These are phyloP conservation scores for Pedetes capensis DNA, from an alignment of 2,113 vertebrate genomes.

Conservation along the genomic window DNA sequence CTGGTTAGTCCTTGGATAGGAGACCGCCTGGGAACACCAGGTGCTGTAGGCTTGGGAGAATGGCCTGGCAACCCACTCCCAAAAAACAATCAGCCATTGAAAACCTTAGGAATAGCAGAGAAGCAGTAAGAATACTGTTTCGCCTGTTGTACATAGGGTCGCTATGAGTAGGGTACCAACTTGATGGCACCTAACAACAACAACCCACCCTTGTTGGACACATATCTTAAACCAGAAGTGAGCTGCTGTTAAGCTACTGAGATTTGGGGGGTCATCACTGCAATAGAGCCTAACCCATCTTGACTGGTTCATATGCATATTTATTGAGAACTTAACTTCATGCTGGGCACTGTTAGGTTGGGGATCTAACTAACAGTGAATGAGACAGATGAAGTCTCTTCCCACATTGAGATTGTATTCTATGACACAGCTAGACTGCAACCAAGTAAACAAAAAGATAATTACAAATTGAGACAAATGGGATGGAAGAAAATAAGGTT, in stretches of 20 bases:
- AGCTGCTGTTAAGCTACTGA: conserved; percentile 24
- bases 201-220: neutral
- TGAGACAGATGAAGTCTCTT: neutral
- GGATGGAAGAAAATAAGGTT: conserved; percentile 28
- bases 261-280: neutral
- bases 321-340: conserved; percentile 9
- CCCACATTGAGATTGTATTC: neutral
- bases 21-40: no score
- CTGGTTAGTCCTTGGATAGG: no score
- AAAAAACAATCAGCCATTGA: no score
- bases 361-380: conserved; percentile 7
- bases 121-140: no score
- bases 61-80: no score
- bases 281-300: neutral
- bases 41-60: no score
- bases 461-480: conserved; percentile 12
- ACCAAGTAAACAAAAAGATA: conserved; percentile 15
- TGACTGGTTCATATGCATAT: neutral
- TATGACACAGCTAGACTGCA: neutral
- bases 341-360: neutral
- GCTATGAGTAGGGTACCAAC: no score
- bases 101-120: no score
- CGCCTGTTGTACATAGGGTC: no score
- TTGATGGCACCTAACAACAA: no score
- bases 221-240: neutral